Evolutionary conservation across 1,140 invertebrate genomes (phyloP), one percentile per base, ranked within the genome.

Genomic region (Camponotus floridanus): DNA sequence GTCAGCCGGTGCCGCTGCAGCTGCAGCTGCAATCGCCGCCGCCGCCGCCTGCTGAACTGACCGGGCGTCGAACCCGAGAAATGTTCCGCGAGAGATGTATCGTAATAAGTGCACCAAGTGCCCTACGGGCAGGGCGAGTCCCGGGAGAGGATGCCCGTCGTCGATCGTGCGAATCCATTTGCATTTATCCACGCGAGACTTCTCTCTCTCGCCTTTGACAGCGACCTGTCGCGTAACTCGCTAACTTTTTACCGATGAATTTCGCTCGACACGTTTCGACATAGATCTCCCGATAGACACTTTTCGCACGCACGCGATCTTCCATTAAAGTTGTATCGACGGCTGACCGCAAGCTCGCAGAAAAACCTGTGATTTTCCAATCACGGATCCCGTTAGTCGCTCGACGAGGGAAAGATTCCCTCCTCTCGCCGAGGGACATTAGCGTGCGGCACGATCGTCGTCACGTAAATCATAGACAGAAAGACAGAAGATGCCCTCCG

Each of bases 11-110:
- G 5, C 13, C 11, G 73, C 55, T 81, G 68, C 71, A 76, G 39
- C 18, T 21, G 67, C 59, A 36, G 9, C 57, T 15, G 6, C 21
- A 59, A 4, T 55, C 57, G 55, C 21, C 70, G n/a, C 31, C 39
- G 36, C 68, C 42, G 39, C 36, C 36, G 62, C 65, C 42, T 64
- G 39, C 45, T 85, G 71, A 91, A 94, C 92, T 94, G 93, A 94
- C 94, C 94, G 94, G 94, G 85, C 94, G 90, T 94, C 94, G 94
- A 94, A 94, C 94, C 94, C 93, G 70, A 92, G 92, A 90, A 94
- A 91, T 91, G 86, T 87, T 87, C 86, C 80, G 89, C 73, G 89
- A 71, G 87, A 92, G 92, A 93, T 92, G 89, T 92, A 93, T 94
- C 93, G 92, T 93, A 93, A 93, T 93, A 93, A 92, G 90, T 92